These are phyloP conservation scores for Neomonachus schauinslandi DNA, from an alignment of 2,113 vertebrate genomes.

Conservation along the genomic window DNA sequence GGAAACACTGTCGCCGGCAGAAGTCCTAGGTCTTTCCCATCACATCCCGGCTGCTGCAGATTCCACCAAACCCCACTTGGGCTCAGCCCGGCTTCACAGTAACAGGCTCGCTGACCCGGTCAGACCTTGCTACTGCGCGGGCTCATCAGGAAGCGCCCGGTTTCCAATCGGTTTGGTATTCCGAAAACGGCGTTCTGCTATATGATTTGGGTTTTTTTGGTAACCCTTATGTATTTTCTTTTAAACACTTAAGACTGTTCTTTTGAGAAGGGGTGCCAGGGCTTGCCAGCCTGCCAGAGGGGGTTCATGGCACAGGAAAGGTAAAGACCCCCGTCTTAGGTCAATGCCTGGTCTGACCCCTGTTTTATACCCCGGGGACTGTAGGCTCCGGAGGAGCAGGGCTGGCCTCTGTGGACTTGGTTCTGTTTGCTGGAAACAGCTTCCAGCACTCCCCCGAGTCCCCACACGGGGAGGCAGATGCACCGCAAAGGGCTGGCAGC, in stretches of 20 bases:
- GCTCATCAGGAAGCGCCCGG: neutral
- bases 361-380: accelerated
- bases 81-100: neutral
- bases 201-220: neutral
- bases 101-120: accelerated
- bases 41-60: neutral
- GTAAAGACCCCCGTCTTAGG: neutral
- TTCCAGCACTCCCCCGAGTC: neutral
- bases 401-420: neutral
- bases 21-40: neutral
- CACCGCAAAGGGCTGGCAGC: accelerated
- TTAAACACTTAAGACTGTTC: neutral
- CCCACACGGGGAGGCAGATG: neutral
- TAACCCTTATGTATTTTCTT: neutral
- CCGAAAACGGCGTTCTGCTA: neutral
- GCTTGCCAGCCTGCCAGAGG: neutral
- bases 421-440: neutral
- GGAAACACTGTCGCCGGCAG: neutral
- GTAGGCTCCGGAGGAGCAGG: neutral
- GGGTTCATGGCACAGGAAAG: neutral
- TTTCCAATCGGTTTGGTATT: neutral
- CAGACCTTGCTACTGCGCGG: accelerated
- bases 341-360: no score
- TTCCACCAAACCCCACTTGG: accelerated
- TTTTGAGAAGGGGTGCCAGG: neutral